A percentile compares a stretch with the other conserved stretches of the same genome.
Conservation (phyloP, 2,113 vertebrate genomes). For the Esox niger region DNA sequence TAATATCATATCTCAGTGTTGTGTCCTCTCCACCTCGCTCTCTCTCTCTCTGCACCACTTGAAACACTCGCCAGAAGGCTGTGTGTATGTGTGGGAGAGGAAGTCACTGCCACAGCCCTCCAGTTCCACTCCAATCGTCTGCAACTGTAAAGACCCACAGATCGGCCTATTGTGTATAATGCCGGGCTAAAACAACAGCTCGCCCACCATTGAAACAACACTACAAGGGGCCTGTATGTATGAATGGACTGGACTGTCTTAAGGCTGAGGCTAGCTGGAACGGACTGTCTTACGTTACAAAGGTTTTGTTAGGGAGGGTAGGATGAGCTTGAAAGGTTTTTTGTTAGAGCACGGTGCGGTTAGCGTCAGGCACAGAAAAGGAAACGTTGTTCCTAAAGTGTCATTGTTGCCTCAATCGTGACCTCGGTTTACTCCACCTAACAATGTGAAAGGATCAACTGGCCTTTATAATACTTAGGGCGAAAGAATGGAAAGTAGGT, state of each 20-base stretch:
- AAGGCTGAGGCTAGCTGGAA: constrained; percentile 38
- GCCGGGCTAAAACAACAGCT: constrained; percentile 54
- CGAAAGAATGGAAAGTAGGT: no score
- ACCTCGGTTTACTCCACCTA: no score
- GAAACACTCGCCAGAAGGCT: constrained; percentile 29
- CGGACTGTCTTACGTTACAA: constrained; percentile 6
- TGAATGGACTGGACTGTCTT: constrained; percentile 43
- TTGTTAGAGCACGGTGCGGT: no score
- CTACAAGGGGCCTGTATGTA: constrained; percentile 22
- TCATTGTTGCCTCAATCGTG: no score
- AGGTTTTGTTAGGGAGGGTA: constrained; percentile 47
- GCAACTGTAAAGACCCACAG: constrained; percentile 32
- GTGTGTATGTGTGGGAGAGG: constrained; percentile 32
- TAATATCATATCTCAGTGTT: background rate
- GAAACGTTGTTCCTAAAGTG: no score
- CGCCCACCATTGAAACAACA: constrained; percentile 53
- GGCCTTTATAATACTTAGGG: no score
- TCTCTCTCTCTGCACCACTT: constrained; percentile 23
- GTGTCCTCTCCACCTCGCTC: constrained; percentile 22
- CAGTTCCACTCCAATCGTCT: constrained; percentile 30
- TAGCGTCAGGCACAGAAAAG: no score
- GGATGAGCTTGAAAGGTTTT: constrained; percentile 10
- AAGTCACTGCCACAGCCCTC: constrained; percentile 43
- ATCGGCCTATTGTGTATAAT: constrained; percentile 44
- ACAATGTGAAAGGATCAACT: no score